These are phyloP conservation scores for Pristionchus mayeri DNA, from an alignment of 2,888 invertebrate genomes.

Conservation along the genomic window DNA sequence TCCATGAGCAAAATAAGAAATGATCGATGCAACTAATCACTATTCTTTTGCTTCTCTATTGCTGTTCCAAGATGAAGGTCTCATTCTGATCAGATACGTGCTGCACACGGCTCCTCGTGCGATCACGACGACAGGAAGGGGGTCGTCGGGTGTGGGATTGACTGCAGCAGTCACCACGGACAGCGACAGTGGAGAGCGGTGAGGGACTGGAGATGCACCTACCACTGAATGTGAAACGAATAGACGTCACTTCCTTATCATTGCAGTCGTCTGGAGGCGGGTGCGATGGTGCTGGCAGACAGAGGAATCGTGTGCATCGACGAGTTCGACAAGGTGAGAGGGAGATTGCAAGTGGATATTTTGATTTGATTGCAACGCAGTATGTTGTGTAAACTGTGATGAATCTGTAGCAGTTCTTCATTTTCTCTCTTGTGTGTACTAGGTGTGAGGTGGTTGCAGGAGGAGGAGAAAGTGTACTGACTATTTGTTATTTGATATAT, in stretches of 20 bases:
- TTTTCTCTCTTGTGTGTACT: too few species aligned
- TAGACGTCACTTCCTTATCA: not conserved
- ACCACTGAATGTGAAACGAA: not conserved
- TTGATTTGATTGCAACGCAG: too few species aligned
- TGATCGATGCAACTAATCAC: too few species aligned
- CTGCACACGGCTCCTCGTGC: conserved; percentile 94
- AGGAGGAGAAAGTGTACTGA: too few species aligned
- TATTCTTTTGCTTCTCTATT: too few species aligned
- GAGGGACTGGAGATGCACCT: conserved; percentile 6
- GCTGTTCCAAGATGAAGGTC: too few species aligned
- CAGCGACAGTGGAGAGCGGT: conserved; percentile 84
- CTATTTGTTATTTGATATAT: too few species aligned
- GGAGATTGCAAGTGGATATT: too few species aligned
- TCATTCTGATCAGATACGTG: conserved; percentile 84
- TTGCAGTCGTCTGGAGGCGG: conserved; percentile 81
- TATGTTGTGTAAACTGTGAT: too few species aligned
- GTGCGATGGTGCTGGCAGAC: conserved; percentile 99
- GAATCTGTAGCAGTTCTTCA: too few species aligned
- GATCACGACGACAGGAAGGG: conserved; percentile 95
- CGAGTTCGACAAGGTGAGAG: conserved; percentile 87
- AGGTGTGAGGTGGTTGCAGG: too few species aligned
- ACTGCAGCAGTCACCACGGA: conserved; percentile 98
- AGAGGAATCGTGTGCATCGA: conserved; percentile 95
- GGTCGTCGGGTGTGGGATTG: conserved; percentile 97
- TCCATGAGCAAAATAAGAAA: too few species aligned